Evolutionary conservation across 1,140 invertebrate species (phyloP).

Genomic region (Orius insidiosus): DNA sequence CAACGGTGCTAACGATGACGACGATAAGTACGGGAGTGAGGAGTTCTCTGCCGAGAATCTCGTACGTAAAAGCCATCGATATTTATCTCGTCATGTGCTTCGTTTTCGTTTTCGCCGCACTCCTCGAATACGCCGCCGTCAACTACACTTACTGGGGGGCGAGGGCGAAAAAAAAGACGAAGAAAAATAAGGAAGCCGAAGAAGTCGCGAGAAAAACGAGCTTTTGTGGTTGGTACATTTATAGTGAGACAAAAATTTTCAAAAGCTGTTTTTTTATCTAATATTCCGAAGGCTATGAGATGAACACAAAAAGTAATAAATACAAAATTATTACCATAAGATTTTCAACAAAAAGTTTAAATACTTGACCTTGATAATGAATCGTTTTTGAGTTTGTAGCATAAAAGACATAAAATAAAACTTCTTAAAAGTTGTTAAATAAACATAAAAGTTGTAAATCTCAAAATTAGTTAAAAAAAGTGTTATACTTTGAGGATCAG

Average conservation of each 20-base stretch:
- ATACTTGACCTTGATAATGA: too few relatives aligned
- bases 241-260: background rate
- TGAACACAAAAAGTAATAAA: too few relatives aligned
- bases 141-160: conserved; percentile 99
- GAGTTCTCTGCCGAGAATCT: conserved; percentile 87
- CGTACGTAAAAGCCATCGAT: conserved; percentile 96
- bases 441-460: too few relatives aligned
- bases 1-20: conserved; percentile 95
- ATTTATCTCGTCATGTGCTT: conserved; percentile 99
- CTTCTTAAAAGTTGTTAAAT: too few relatives aligned
- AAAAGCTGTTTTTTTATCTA: too few relatives aligned
- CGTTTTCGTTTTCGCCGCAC: conserved; percentile 93
- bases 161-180: conserved; percentile 72
- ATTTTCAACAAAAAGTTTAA: too few relatives aligned
- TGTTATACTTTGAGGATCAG: too few relatives aligned
- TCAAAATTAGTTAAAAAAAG: too few relatives aligned
- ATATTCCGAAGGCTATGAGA: too few relatives aligned
- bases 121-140: conserved; percentile 93
- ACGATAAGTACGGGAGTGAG: conserved; percentile 97
- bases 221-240: conserved; percentile 9
- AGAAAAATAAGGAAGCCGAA: conserved; percentile 48
- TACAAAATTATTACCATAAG: too few relatives aligned
- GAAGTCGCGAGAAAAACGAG: conserved; percentile 23
- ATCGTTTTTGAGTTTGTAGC: too few relatives aligned
- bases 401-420: too few relatives aligned